Conservation (phyloP, 2,797 vertebrate genomes). For the Hylomyscus alleni region DNA sequence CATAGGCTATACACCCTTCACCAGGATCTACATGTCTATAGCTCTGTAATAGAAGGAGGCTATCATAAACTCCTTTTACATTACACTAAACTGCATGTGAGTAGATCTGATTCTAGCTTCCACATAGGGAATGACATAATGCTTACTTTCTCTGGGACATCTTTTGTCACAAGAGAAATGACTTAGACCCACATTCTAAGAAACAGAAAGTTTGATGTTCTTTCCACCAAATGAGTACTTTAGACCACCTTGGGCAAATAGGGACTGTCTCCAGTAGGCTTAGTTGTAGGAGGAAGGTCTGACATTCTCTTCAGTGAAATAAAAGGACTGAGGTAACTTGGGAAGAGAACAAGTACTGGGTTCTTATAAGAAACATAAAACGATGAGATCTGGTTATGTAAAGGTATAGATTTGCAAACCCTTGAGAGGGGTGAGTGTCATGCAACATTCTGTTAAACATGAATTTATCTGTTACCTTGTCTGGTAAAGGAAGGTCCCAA, state of each 20-base stretch:
- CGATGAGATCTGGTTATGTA: neutral
- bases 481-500: neutral
- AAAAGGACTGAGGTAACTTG: neutral
- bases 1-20: neutral
- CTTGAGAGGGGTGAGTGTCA: fast-evolving
- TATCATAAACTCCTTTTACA: neutral
- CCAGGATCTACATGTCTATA: fast-evolving
- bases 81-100: no score
- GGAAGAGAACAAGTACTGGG: neutral
- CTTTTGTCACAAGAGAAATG: no score
- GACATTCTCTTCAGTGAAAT: neutral
- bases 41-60: neutral
- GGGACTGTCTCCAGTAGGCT: no score
- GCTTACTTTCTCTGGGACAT: no score
- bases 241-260: no score
- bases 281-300: neutral
- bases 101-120: no score
- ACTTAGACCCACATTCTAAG: no score
- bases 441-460: neutral
- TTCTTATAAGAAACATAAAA: neutral
- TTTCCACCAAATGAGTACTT: no score
- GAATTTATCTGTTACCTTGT: neutral
- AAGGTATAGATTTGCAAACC: neutral
- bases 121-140: no score
- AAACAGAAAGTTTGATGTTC: no score